Conservation (phyloP, 2,113 vertebrate genomes). For the Tragelaphus scriptus region DNA sequence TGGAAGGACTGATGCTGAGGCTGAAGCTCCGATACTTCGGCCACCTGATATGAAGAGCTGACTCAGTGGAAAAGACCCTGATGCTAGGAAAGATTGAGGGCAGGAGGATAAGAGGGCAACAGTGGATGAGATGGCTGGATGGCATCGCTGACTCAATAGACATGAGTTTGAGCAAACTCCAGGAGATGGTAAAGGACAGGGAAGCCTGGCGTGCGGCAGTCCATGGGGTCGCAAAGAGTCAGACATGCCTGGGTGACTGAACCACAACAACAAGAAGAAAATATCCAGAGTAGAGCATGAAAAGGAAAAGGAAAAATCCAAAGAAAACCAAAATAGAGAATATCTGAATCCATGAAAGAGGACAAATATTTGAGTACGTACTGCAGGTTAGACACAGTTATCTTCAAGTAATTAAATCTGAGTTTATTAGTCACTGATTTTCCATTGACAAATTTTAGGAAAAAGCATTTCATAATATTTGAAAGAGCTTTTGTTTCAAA, state of each 20-base stretch:
- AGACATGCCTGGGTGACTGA: not conserved
- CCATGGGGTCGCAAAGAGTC: not conserved
- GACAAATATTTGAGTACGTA: not conserved
- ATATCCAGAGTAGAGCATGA: not conserved
- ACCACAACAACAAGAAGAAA: not conserved
- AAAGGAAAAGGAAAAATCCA: not conserved
- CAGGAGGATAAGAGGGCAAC: not conserved
- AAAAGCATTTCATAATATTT: not conserved
- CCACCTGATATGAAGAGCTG: not conserved
- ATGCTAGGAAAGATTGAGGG: not conserved
- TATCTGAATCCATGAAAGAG: not conserved
- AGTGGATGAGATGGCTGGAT: not conserved
- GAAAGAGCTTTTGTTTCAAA: not conserved
- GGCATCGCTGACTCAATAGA: accelerated
- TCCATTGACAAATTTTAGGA: not conserved
- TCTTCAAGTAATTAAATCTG: not conserved
- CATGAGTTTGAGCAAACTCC: not conserved
- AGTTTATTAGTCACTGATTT: not conserved
- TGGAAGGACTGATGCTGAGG: not conserved
- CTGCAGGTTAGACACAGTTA: not conserved
- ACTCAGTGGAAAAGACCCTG: not conserved
- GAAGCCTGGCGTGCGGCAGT: not conserved
- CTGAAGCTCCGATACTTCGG: not conserved
- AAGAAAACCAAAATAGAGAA: not conserved
- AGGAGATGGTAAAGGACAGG: not conserved